Base-by-base conservation (phyloP, 2,113 vertebrate genomes). In the Gymnogyps californianus region DNA sequence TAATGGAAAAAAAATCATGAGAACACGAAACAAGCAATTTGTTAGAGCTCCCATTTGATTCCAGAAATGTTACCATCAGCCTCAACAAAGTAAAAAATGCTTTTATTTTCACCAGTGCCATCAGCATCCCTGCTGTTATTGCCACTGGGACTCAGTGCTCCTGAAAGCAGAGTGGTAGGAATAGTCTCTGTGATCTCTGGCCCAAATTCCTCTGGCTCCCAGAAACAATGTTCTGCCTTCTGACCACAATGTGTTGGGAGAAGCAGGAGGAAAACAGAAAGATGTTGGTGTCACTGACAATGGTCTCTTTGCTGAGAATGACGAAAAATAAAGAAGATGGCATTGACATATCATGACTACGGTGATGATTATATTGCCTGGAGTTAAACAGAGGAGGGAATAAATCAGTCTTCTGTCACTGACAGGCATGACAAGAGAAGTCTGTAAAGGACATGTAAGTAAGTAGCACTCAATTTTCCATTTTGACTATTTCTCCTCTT, bases 341-440 rank as follows among this genome's bases (percentile, higher is more conserved):
- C 72, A 88, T 46, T 96, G 89, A 95, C 85, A 87, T 28, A 77
- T 92, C 80, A 82, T 76, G 90, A 84, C 64, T 70, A 46, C 0
- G 0, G 40, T 51, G 80, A 87, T 93, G 83, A 86, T 79, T 94
- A 66, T 79, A 74, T 59, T 64, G 78, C 87, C 82, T 75, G 47
- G 58, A 91, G 78, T 97, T 80, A 74, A 93, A 96, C 47, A 96
- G 66, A 66, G 17, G 10, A 92, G 9, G 36, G 75, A 96, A 96
- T 95, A 96, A 83, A 90, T 93, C 90, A 78, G 46, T 79, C 75
- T 94, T 90, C 71, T 91, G 36, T 77, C 82, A 77, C 46, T 70
- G 78, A 77, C 89, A 94, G 79, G 38, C 65, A 58, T 47, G 58
- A 91, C 84, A 96, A 94, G 78, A 89, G 16, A 21, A 74, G 51